phyloP scores from a whole-genome alignment of 1,140 invertebrate species.

The Tenebrio molitor region DNA sequence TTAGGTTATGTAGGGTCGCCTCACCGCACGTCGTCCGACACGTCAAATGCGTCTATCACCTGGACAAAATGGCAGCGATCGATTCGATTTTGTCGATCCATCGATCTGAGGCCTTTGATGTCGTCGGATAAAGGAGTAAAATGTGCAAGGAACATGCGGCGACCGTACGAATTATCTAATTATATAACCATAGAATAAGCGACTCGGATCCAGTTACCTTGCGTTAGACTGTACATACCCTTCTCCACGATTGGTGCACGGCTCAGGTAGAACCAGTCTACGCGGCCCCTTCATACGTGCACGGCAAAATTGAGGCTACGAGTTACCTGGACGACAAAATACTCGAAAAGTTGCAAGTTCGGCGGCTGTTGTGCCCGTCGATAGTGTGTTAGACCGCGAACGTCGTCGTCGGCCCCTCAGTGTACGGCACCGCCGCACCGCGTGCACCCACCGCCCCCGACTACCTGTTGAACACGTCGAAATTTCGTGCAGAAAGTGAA shows the following conservation, averaged over 20 bases:
- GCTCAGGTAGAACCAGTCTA: constrained; percentile 65
- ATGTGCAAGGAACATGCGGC: constrained; percentile 40
- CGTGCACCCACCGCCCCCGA: constrained; percentile 9
- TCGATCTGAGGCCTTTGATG: no score
- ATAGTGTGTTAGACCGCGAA: constrained; percentile 53
- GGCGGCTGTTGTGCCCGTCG: constrained; percentile 27
- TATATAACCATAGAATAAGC: constrained; percentile 64
- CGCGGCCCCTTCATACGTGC: constrained; percentile 56
- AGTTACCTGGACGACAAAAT: constrained; percentile 57
- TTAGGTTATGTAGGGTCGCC: no score
- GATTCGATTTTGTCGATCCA: no score
- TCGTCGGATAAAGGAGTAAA: no score
- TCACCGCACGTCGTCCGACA: no score
- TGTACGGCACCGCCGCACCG: no score
- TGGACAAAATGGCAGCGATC: no score
- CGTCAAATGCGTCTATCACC: no score
- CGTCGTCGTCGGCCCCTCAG: no score
- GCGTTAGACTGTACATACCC: constrained; percentile 60
- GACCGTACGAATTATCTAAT: constrained; percentile 55
- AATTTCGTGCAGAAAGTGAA: no score
- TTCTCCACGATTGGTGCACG: constrained; percentile 58
- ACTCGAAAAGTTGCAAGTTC: constrained; percentile 53
- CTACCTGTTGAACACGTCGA: constrained; percentile 40
- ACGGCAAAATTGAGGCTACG: constrained; percentile 56
- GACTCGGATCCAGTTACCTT: constrained; percentile 62